These are phyloP conservation scores for Saccostrea glomerata DNA, from an alignment of 1,140 invertebrate genomes.

Conservation along the genomic window DNA sequence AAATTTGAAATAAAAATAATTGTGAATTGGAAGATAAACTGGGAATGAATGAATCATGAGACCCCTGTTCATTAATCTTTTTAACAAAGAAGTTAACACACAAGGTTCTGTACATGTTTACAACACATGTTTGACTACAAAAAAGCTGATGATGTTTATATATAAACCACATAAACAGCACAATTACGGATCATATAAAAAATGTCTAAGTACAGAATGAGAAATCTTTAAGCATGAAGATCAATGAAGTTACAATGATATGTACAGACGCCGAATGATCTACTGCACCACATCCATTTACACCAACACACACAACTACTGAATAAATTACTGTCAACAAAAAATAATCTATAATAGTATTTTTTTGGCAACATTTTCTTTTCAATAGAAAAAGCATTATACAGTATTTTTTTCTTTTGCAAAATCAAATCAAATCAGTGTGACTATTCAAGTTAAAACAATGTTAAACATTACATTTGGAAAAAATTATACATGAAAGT, in stretches of 20 bases:
- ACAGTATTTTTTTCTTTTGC: background rate
- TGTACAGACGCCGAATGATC: slow-evolving; percentile 15
- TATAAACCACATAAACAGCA: slow-evolving; percentile 16
- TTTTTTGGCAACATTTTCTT: background rate
- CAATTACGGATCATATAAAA: slow-evolving; percentile 19
- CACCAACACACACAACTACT: background rate
- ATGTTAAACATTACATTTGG: background rate
- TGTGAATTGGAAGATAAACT: background rate
- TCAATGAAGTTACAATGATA: slow-evolving; percentile 20
- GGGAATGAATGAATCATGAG: slow-evolving; percentile 12
- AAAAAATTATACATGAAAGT: no score
- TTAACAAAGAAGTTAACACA: slow-evolving; percentile 7
- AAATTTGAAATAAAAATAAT: background rate
- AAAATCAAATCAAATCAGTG: background rate
- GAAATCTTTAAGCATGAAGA: slow-evolving; percentile 24
- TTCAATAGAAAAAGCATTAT: background rate
- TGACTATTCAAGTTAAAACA: background rate
- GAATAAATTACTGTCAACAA: slow-evolving; percentile 24
- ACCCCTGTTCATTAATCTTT: background rate
- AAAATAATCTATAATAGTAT: background rate
- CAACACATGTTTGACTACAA: slow-evolving; percentile 29
- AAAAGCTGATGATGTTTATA: background rate
- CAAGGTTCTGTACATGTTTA: background rate
- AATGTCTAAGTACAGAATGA: slow-evolving; percentile 26
- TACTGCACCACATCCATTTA: slow-evolving; percentile 10